Base-by-base conservation (phyloP, 1,140 invertebrate genomes). In the Gonioctena quinquepunctata region DNA sequence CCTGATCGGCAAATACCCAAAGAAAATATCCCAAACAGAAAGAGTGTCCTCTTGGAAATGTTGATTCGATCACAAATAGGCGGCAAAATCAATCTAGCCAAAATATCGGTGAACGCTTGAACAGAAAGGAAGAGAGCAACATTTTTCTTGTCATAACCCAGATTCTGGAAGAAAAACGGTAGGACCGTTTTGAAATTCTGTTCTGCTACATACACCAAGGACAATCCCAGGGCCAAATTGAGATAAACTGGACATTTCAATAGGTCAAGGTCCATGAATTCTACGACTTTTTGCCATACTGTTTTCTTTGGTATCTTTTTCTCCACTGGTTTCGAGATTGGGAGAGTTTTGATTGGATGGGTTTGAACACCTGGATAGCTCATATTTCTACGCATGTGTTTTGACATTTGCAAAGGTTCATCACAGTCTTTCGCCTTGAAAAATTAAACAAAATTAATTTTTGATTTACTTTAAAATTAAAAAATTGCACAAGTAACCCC, bases 151-250 rank as follows among this genome's bases (percentile, higher is more conserved):
- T 85, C 83, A 77, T 90, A 90, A 68, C 90, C 90, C 69, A 92
- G 83, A 76, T 85, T 87, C 57, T 84, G 84, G 64, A 92, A 88
- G 77, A 92, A 92, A 79, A 92, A 92, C 11, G 91, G 90, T 33
- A 89, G 90, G 56, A 92, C 88, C 86, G 92, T 88, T 80, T 91
- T 90, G 77, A 92, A 92, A 77, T 92, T 91, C 70, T 91, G 85
- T 75, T 92, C 91, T 8, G 90, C 89, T 18, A 90, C 90, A 80
- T 91, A 92, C 83, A 90, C 91, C 5, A 92, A 85, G 28, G 90
- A 91, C 16, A 91, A 82, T 1, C 90, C 90, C 56, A 91, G 87
- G 56, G 91, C 83, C 66, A 92, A 85, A 80, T 92, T 92, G 67
- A 92, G 85, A 78, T 90, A 93, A 18, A 88, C 88, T 88, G 89